phyloP scores from a whole-genome alignment of 2,888 invertebrate species.

The Parthenolecanium corni region DNA sequence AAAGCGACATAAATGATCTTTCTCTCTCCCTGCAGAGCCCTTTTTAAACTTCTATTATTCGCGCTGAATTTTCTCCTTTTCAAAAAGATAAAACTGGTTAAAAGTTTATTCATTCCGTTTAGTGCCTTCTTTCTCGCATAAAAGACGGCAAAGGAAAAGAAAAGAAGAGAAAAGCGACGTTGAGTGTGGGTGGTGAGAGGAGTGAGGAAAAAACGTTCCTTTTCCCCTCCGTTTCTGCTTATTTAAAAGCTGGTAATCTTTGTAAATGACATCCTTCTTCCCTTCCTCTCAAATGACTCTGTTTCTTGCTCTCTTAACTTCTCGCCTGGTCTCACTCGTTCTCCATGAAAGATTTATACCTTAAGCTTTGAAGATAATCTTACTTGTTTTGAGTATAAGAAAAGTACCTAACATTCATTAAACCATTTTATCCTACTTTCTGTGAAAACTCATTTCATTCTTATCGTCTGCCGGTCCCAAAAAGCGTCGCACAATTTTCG shows the following conservation, averaged over 20 bases:
- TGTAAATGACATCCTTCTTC: constrained; percentile 14
- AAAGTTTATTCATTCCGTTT: constrained; percentile 27
- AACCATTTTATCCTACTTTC: constrained; percentile 21
- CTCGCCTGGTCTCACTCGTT: neutral
- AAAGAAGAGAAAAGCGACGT: too few relatives aligned
- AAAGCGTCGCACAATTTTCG: too few relatives aligned
- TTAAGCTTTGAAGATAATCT: constrained; percentile 24
- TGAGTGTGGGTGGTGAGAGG: neutral
- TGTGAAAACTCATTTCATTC: constrained; percentile 1
- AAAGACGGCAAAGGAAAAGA: neutral
- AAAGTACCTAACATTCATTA: constrained; percentile 19
- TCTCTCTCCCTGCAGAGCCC: neutral
- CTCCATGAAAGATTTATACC: constrained; percentile 24
- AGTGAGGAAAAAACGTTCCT: neutral
- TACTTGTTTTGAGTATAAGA: constrained; percentile 12
- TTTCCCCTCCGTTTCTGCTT: constrained; percentile 5
- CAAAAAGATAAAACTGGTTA: constrained; percentile 26
- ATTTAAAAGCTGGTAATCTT: constrained; percentile 27
- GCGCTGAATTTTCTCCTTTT: constrained; percentile 24
- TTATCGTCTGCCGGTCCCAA: neutral
- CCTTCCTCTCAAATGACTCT: too few relatives aligned
- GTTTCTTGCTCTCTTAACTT: too few relatives aligned
- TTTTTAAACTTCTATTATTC: constrained; percentile 21
- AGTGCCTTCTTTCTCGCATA: constrained; percentile 8
- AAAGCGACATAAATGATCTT: constrained; percentile 25